phyloP scores from a whole-genome alignment of 2,113 vertebrate species.

The Neomonachus schauinslandi region DNA sequence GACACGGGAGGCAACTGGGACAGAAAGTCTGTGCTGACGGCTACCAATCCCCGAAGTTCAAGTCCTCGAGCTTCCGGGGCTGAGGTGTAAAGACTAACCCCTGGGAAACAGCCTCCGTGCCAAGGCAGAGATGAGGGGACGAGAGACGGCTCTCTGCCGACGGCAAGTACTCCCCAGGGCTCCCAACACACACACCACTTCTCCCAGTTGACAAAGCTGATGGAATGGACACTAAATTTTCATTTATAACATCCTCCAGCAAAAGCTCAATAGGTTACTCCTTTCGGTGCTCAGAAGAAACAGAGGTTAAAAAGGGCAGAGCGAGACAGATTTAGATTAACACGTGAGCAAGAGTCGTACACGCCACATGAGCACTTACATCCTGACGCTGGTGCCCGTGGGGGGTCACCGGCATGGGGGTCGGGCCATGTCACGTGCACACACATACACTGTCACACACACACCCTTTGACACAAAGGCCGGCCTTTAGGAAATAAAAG shows the following conservation, averaged over 20 bases:
- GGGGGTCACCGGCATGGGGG: neutral
- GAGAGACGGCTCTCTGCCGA: accelerated
- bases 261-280: conserved; percentile 99
- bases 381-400: neutral
- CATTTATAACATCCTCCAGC: conserved; percentile 99
- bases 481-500: neutral
- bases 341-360: conserved; percentile 34
- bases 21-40: accelerated
- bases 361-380: neutral
- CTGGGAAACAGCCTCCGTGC: neutral
- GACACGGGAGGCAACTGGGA: neutral
- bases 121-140: neutral
- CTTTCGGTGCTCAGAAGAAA: conserved; percentile 95
- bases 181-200: conserved; percentile 95
- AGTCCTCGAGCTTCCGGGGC: neutral
- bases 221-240: conserved; percentile 98
- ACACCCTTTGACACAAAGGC: neutral
- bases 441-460: neutral
- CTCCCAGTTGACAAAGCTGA: conserved; percentile 95
- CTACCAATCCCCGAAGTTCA: neutral
- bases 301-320: conserved; percentile 77
- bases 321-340: conserved; percentile 74
- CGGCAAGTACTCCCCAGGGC: neutral
- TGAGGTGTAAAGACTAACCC: accelerated
- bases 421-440: neutral